Base-by-base conservation (phyloP, 2,113 vertebrate genomes). In the Anolis carolinensis region DNA sequence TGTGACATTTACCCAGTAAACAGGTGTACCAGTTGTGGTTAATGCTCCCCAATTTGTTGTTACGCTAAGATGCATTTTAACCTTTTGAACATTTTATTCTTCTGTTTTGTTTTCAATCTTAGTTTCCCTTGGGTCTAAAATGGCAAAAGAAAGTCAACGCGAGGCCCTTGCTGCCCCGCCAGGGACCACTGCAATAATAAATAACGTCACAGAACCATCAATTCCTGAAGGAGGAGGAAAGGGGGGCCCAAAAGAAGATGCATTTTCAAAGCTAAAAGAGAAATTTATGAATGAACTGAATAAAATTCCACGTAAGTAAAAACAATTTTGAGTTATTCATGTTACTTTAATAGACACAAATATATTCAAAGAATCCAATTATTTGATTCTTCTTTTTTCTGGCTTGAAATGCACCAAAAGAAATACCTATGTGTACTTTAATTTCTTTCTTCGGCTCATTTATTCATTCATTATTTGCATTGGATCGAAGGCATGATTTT, bases 241-340 rank as follows among this genome's bases (percentile, higher is more conserved):
- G 11, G 78, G 55, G 5, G 59, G 70, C 39, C 97, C 97, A 74
- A 98, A 99, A 95, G 97, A 99, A 88, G 97, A 99, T 93, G 96
- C 94, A 75, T 98, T 99, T 93, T 99, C 98, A 59, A 99, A 99
- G 91, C 93, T 99, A 91, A 99, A 98, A 97, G 95, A 99, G 95
- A 99, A 99, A 95, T 99, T 99, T 96, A 99, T 99, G 98, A 99
- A 99, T 59, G 97, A 99, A 92, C 95, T 99, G 88, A 98, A 98
- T 95, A 99, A 98, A 97, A 99, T 99, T 94, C 98, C 98, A 95
- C 0, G 99, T 99, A 92, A 99, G 99, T 99, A 94, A 86, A 67
- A 84, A 76, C 18, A 59, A 76, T 25, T 39, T 30, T 86, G 76
- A 59, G n/a, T n/a, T n/a, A n/a, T n/a, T n/a, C n/a, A n/a, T n/a